Evolutionary conservation across 64 coral and sea anemone genomes (phyloP).

Genomic region (Pachyseris speciosa): DNA sequence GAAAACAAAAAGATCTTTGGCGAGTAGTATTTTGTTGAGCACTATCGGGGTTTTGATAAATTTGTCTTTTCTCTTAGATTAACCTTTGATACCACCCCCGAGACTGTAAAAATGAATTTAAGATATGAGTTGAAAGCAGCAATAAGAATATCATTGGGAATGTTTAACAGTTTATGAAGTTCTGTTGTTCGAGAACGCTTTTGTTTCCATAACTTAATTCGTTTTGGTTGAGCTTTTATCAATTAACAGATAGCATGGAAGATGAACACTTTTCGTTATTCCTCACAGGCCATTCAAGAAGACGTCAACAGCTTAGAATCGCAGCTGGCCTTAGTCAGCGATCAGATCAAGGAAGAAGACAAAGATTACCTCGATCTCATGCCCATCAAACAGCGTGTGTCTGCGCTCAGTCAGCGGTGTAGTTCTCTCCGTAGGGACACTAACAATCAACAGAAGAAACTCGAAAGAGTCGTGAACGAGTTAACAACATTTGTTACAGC

Average conservation of each 20-base stretch:
- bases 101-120: no score
- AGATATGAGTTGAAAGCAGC: no score
- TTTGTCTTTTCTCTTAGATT: no score
- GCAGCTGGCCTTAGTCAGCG: slow-evolving; percentile 46
- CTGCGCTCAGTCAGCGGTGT: slow-evolving; percentile 57
- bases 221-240: no score
- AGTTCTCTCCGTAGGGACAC: slow-evolving; percentile 35
- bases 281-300: slow-evolving; percentile 45
- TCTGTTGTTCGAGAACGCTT: no score
- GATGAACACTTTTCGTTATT: no score
- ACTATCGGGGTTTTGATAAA: no score
- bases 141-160: no score
- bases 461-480: slow-evolving; percentile 65
- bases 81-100: no score
- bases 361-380: slow-evolving; percentile 70
- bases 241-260: no score
- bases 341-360: slow-evolving; percentile 75
- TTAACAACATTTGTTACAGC: slow-evolving; percentile 54
- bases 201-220: no score
- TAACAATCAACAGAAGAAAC: slow-evolving; percentile 39
- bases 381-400: slow-evolving; percentile 82
- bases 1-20: not conserved
- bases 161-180: no score
- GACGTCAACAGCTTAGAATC: slow-evolving; percentile 54
- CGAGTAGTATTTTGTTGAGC: not conserved